phyloP scores from a whole-genome alignment of 2,888 invertebrate species.

The Netelia virgata region DNA sequence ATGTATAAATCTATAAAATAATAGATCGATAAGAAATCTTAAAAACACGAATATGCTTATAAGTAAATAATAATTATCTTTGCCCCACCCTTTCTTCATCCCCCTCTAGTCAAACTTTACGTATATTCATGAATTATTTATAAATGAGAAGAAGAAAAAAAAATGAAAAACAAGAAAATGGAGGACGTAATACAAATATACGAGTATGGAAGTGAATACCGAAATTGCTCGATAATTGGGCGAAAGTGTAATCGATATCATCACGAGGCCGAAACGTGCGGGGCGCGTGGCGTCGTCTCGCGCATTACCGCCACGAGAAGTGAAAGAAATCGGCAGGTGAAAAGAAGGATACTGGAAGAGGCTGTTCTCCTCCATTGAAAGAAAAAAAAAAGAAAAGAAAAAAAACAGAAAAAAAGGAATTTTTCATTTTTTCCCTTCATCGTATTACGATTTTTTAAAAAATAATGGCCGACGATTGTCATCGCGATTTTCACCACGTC shows the following conservation, averaged over 20 bases:
- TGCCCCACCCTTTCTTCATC: too few species aligned
- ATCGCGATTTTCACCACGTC: neutral
- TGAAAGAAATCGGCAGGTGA: constrained; percentile 66
- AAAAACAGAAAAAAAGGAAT: too few species aligned
- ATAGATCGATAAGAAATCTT: too few species aligned
- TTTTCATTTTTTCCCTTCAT: neutral
- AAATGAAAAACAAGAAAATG: neutral
- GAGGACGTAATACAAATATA: constrained; percentile 16
- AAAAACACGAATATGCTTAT: too few species aligned
- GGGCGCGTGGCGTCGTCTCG: constrained; percentile 43
- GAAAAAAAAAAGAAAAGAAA: neutral
- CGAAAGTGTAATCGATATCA: constrained; percentile 75
- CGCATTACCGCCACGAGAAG: constrained; percentile 26
- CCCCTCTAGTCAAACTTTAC: too few species aligned
- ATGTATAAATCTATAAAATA: too few species aligned
- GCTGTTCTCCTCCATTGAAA: constrained; percentile 51
- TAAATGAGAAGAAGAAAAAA: neutral
- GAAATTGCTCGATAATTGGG: constrained; percentile 74
- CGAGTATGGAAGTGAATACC: constrained; percentile 50
- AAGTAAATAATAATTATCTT: too few species aligned
- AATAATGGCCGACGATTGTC: neutral
- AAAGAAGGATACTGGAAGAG: constrained; percentile 41
- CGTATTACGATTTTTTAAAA: neutral
- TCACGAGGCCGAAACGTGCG: constrained; percentile 42
- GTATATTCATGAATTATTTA: neutral